Base-by-base conservation (phyloP, 2,888 invertebrate genomes). In the Scaptomyza polygonia region DNA sequence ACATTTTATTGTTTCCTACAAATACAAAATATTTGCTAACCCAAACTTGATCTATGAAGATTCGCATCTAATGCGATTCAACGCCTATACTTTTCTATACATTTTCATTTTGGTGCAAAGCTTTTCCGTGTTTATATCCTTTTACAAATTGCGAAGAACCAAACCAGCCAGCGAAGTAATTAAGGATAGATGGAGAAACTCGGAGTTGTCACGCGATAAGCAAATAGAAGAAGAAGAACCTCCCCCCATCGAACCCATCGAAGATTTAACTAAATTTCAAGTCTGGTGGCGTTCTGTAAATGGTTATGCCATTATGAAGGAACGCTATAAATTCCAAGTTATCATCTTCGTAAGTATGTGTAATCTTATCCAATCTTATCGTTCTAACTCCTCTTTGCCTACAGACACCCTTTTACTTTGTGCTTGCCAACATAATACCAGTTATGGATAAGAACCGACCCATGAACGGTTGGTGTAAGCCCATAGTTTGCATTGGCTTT, bases 201-300 rank as follows among this genome's bases (percentile, higher is more conserved):
- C 14, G 0, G 40, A 42, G 8, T 1, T 56, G 8, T 9, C 56
- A 8, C 83, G 85, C 43, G 65, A 78, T 5, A 27, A 18, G 18
- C 66, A 81, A 8, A 11, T 66, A 5, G 9, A 40, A n/a, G n/a
- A n/a, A n/a, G n/a, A n/a, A n/a, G n/a, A n/a, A n/a, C n/a, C n/a
- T n/a, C n/a, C n/a, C n/a, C n/a, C n/a, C 3, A 44, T 21, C 0
- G 49, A 14, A 0, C 12, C n/a, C n/a, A 45, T 32, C 21, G 29
- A 8, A 0, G 11, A 39, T 6, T 27, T 57, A 5, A 44, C 21
- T 0, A 21, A 5, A 0, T 12, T n/a, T 1, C 9, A 12, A 0
- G 16, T 81, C 39, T 81, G 82, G 85, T 45, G 49, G 65, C n/a
- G n/a, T 0, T 36, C 73, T 6, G 67, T 81, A 0, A 73, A 84